Percentiles rank a stretch among this genome's conserved stretches.
Evolutionary conservation across 1,140 invertebrate species (phyloP).

Genomic region (Sarcophaga peregrina): DNA sequence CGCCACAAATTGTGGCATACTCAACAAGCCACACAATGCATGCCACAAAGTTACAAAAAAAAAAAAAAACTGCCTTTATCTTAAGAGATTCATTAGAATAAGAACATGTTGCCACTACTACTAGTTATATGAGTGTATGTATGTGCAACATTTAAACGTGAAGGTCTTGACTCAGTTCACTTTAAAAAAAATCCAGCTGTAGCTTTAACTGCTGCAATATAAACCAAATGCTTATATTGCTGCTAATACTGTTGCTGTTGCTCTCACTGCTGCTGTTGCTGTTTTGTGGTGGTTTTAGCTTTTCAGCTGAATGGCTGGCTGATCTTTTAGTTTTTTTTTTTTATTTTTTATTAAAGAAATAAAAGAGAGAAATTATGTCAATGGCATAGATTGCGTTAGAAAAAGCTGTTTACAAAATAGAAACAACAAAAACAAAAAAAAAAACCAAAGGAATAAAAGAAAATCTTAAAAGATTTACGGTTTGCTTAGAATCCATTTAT

Average conservation of each 20-base stretch:
- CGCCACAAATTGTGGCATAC: not conserved
- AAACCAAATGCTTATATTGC: not conserved
- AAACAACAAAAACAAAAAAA: not conserved
- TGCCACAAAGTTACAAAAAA: too few species aligned
- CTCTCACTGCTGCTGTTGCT: not conserved
- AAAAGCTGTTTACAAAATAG: not conserved
- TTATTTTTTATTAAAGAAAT: not conserved
- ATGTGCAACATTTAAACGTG: conserved; percentile 25
- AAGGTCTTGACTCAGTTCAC: conserved; percentile 35
- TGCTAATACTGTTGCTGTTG: not conserved
- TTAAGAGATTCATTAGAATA: conserved; percentile 37
- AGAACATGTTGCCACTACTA: conserved; percentile 12
- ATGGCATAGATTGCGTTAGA: conserved; percentile 39
- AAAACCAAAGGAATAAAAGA: not conserved
- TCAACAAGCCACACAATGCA: not conserved
- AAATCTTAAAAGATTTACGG: conserved; percentile 11
- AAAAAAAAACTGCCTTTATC: not conserved
- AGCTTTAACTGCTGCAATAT: not conserved
- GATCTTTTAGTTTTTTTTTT: not conserved
- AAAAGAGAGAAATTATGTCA: conserved; percentile 34
- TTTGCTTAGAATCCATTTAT: not conserved
- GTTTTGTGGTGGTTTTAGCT: not conserved
- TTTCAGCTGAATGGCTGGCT: not conserved
- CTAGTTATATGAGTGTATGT: too few species aligned
- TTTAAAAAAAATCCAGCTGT: not conserved